Evolutionary conservation across 2,888 invertebrate genomes (phyloP), one percentile per base, ranked within the genome.

Genomic region (Drosophila anceps): DNA sequence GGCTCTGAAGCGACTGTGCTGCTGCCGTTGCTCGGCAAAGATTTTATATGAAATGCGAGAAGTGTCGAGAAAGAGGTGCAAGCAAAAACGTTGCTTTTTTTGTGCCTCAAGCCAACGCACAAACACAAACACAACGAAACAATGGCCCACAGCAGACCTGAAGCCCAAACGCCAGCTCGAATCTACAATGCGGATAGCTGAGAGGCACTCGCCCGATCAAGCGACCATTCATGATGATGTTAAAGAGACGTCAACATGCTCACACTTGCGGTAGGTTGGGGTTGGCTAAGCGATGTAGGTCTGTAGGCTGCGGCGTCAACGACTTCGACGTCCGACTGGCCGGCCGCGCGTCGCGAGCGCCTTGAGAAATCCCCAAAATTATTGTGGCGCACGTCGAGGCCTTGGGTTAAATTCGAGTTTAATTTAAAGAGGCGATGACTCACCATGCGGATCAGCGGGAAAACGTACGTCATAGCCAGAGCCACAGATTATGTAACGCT

Each of bases 41-140:
- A 64, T 88, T 92, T 92, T 92, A 92, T 92, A 92, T 83, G 89
- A 91, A 88, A 84, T 72, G 77, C 69, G 80, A 86, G 88, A 88
- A 76, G 88, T 68, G 78, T 37, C 71, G 71, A 75, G 83, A 78
- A 72, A 77, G 73, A 82, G 73, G 66, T 53, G 72, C 65, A 73
- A 62, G 75, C 69, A 65, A 76, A 69, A 76, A 71, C 65, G 73
- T 35, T 46, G 44, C 53, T 68, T 67, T 55, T 62, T 60, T 79
- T 76, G 63, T 63, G 51, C 63, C 64, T 35, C 57, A 55, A 75
- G 59, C 65, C 81, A 75, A 74, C 73, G 76, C 79, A 73, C 59
- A 67, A 67, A 72, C 65, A 59, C n/a, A 54, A 62, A 53, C 72
- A 41, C 46, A 63, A 55, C 53, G 50, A 55, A 27, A 76, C 89